Evolutionary conservation across 2,797 vertebrate genomes (phyloP).

Genomic region (Sebastes matsubarae): DNA sequence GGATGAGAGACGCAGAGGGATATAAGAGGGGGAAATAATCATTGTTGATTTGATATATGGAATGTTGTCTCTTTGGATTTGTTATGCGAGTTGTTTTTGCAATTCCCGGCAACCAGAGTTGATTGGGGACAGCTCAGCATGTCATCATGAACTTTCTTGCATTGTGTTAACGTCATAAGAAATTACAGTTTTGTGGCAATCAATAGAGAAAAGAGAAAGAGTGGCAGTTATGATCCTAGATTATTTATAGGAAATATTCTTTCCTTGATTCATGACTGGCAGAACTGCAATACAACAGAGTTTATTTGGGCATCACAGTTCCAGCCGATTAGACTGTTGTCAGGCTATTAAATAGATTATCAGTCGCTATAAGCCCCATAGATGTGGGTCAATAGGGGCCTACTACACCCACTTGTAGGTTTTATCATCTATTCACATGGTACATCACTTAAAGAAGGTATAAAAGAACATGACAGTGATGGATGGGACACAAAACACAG

Average conservation of each 20-base stretch:
- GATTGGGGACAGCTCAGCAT: not conserved
- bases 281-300: not conserved
- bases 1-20: not conserved
- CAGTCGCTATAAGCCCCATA: too few relatives aligned
- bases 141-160: not conserved
- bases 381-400: too few relatives aligned
- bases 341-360: too few relatives aligned
- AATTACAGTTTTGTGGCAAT: not conserved
- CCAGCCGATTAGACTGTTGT: too few relatives aligned
- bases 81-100: not conserved
- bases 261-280: not conserved
- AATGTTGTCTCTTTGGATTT: conserved; percentile 11
- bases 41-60: not conserved
- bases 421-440: too few relatives aligned
- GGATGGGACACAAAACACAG: too few relatives aligned
- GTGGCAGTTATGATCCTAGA: not conserved
- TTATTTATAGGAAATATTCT: not conserved
- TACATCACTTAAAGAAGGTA: too few relatives aligned
- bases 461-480: too few relatives aligned
- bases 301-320: not conserved
- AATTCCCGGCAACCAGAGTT: not conserved
- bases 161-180: not conserved
- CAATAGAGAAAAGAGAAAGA: not conserved
- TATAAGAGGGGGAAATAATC: not conserved
- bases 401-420: too few relatives aligned